These are phyloP conservation scores for Solenodon paradoxus DNA, from an alignment of 2,113 vertebrate genomes.

Conservation along the genomic window DNA sequence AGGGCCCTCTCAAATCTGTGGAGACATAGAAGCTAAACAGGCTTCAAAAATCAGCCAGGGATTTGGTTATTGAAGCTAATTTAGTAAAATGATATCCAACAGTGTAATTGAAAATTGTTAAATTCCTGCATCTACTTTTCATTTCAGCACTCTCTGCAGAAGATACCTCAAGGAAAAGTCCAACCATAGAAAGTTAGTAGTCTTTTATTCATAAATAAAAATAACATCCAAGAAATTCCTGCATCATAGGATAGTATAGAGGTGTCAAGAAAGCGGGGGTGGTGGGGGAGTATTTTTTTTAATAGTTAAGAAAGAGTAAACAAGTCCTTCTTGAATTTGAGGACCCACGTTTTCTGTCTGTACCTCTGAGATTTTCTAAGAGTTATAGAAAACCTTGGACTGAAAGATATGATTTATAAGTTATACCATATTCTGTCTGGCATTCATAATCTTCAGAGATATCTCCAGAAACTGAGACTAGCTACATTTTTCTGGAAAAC, in stretches of 20 bases:
- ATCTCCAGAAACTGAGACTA: slow-evolving; percentile 22
- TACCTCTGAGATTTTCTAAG: not conserved
- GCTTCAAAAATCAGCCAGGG: not conserved
- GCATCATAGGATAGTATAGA: not conserved
- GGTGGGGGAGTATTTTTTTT: not conserved
- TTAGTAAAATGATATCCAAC: not conserved
- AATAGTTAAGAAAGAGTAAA: not conserved
- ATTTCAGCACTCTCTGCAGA: not conserved
- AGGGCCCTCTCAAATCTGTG: not conserved
- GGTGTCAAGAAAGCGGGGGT: not conserved
- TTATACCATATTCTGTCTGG: not conserved
- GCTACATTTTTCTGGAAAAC: slow-evolving; percentile 41
- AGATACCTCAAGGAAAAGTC: not conserved
- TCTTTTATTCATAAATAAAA: not conserved
- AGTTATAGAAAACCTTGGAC: not conserved
- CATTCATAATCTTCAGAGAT: not conserved
- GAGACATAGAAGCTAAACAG: not conserved
- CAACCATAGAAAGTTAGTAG: not conserved
- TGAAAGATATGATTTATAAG: not conserved
- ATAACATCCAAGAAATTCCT: not conserved
- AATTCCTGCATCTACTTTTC: not conserved
- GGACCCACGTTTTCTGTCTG: not conserved
- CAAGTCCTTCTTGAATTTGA: not conserved
- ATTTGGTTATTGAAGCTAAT: not conserved
- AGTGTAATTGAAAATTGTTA: not conserved